Evolutionary conservation across 2,797 vertebrate species (phyloP).

Genomic region (Oophaga sylvatica): DNA sequence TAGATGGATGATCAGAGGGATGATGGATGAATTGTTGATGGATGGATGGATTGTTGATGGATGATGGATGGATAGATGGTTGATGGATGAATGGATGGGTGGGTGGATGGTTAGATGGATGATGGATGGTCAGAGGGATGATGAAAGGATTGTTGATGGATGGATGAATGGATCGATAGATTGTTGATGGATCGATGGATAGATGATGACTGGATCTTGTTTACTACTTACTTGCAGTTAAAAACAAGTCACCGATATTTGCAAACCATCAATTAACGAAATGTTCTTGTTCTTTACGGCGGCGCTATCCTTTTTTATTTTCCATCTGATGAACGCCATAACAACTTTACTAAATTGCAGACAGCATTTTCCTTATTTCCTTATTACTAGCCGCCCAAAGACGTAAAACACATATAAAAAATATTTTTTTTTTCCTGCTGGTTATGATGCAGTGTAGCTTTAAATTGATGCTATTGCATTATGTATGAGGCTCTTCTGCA

Average conservation of each 20-base stretch:
- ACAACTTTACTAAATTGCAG: slow-evolving; percentile 40
- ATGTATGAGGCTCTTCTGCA: slow-evolving; percentile 52
- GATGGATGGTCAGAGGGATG: no score
- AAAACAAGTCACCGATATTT: not conserved
- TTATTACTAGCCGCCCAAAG: slow-evolving; percentile 39
- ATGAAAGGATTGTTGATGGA: not conserved
- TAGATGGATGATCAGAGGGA: no score
- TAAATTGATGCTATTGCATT: slow-evolving; percentile 57
- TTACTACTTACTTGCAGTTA: not conserved
- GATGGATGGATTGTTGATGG: no score
- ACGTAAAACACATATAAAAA: slow-evolving; percentile 39
- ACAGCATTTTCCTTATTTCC: slow-evolving; percentile 42
- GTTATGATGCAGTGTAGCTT: slow-evolving; percentile 53
- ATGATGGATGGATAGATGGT: no score
- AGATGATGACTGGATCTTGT: not conserved
- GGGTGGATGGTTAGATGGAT: no score
- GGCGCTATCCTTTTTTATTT: slow-evolving; percentile 15
- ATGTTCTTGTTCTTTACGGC: not conserved
- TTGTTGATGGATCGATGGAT: not conserved
- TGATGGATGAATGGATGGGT: no score
- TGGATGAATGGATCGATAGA: not conserved
- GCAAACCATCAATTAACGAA: slow-evolving; percentile 3
- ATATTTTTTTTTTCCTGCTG: slow-evolving; percentile 13
- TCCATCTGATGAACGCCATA: slow-evolving; percentile 13
- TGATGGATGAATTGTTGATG: no score